A percentile compares a stretch with the other conserved stretches of the same genome.
Evolutionary conservation across 2,797 vertebrate genomes (phyloP).

Genomic region (Amblyopsis hoosieri): DNA sequence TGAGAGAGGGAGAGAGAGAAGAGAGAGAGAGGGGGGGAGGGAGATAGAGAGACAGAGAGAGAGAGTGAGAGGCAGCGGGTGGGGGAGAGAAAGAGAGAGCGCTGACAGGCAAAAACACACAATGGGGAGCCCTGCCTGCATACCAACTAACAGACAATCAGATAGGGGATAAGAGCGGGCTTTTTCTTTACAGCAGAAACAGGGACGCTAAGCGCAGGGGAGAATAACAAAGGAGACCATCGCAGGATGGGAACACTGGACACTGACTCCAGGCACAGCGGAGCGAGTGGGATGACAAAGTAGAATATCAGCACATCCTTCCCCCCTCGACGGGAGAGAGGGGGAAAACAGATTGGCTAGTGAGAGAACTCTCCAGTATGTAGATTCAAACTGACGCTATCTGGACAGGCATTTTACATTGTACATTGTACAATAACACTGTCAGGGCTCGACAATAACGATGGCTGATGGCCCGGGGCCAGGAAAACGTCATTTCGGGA

Average conservation of each 20-base stretch:
- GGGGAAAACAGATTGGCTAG: not conserved
- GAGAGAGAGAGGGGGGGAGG: conserved; percentile 23
- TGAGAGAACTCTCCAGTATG: no score
- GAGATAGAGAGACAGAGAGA: conserved; percentile 7
- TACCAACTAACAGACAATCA: conserved; percentile 76
- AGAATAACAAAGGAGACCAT: conserved; percentile 10
- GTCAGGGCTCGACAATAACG: no score
- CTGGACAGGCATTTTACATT: no score
- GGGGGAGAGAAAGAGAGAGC: conserved; percentile 45
- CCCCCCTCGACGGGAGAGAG: conserved; percentile 3
- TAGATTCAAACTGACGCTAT: no score
- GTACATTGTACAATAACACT: no score
- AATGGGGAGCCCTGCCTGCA: conserved; percentile 67
- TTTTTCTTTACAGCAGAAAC: not conserved
- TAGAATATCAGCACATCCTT: not conserved
- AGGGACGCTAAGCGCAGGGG: not conserved
- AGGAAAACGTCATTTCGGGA: no score
- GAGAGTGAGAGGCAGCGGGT: conserved; percentile 29
- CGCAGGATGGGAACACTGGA: conserved; percentile 19
- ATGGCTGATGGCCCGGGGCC: no score
- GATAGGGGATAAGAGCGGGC: conserved; percentile 44
- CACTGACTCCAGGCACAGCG: not conserved
- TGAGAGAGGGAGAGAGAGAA: conserved; percentile 28
- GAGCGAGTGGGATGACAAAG: not conserved
- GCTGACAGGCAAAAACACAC: conserved; percentile 72